phyloP scores from a whole-genome alignment of 2,113 vertebrate genomes.

The Carlito syrichta region DNA sequence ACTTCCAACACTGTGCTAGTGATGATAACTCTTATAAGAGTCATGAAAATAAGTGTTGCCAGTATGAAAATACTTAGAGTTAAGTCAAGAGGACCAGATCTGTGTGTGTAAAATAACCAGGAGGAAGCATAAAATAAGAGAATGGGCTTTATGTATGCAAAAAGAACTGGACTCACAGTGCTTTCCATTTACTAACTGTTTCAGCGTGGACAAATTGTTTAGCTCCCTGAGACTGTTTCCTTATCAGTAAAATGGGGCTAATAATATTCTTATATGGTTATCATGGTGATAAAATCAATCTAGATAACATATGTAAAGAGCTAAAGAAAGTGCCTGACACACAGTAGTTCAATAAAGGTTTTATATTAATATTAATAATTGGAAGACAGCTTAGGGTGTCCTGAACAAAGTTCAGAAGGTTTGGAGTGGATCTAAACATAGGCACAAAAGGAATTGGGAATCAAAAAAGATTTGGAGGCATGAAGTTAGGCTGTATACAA shows the following conservation, averaged over 20 bases:
- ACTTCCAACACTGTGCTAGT: neutral
- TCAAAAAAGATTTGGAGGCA: neutral
- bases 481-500: neutral
- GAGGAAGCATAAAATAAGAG: neutral
- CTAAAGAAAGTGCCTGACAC: neutral
- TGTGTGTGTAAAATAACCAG: neutral
- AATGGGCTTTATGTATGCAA: neutral
- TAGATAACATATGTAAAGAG: neutral
- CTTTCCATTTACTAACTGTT: neutral
- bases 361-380: neutral
- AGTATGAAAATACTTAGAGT: neutral
- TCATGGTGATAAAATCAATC: neutral
- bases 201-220: neutral
- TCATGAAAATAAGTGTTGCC: neutral
- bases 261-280: neutral
- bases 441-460: neutral
- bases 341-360: neutral
- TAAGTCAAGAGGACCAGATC: neutral
- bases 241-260: neutral
- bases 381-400: neutral
- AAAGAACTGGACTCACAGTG: neutral
- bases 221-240: neutral
- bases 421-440: neutral
- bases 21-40: neutral
- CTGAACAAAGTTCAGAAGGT: neutral